Evolutionary conservation across 2,888 invertebrate species (phyloP), one percentile per base, ranked within the genome.

Genomic region (Neelides folsomi): DNA sequence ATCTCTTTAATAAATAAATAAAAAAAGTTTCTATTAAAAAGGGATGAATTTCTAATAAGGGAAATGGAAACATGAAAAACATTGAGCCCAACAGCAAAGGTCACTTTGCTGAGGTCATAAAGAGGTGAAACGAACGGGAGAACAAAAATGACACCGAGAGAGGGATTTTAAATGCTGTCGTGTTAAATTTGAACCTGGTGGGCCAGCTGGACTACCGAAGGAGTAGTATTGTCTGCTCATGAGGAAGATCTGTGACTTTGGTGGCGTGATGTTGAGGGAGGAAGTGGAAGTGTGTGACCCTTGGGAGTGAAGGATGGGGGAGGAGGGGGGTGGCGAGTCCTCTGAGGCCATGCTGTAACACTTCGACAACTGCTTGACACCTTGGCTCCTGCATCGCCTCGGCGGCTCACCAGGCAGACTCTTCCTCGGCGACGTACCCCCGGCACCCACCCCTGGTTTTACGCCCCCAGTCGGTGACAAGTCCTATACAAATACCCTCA

Each of bases 141-240:
- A 45, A 27, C 27, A 39, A 48, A 15, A 15, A 19, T 13, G 18
- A 16, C 15, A 13, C 39, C 41, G 13, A 18, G 39, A 46, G 42
- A 34, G 48, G 37, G 43, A 44, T 49, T 55, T 15, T 34, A 16
- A 35, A 36, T 45, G 45, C 27, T 48, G 44, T 19, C 54, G 47
- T 49, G 42, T 39, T 15, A 18, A 16, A 16, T 13, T 37, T 41
- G 45, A 46, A 53, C 53, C 53, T 49, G 48, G 53, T n/a, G 27
- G 27, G 60, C 66, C 63, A 62, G 65, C 65, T 79, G 81, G 86
- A 86, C 85, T 86, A 86, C 86, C 86, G 83, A 86, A 85, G 83
- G 86, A 86, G 85, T 83, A 85, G 84, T 86, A 86, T 80, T 86
- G 86, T 78, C 86, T 82, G 78, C 84, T 81, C 78, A 82, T 80